Evolutionary conservation across 2,797 vertebrate genomes (phyloP).

Genomic region (Semotilus atromaculatus): DNA sequence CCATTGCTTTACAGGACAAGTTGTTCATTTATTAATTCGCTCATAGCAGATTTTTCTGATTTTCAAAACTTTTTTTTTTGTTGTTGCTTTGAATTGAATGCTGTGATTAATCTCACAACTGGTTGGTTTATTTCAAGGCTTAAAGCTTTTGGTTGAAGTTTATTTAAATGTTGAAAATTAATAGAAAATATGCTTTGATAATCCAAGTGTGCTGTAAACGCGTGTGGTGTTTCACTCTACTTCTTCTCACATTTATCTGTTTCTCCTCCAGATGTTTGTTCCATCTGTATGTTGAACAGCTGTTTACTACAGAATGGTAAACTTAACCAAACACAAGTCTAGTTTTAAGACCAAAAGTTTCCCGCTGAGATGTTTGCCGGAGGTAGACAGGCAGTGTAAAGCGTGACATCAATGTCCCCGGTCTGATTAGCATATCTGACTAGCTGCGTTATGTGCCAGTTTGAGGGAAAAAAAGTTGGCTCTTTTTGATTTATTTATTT

Average conservation of each 20-base stretch:
- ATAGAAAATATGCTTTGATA: not conserved
- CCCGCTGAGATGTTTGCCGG: slow-evolving; percentile 5
- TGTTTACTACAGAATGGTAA: slow-evolving; percentile 1
- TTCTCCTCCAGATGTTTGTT: not conserved
- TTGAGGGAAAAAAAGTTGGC: not conserved
- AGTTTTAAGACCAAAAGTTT: not conserved
- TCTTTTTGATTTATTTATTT: not conserved
- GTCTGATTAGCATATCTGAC: slow-evolving; percentile 3
- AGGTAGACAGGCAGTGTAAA: not conserved
- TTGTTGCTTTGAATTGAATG: not conserved
- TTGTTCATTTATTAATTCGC: not conserved
- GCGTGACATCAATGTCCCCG: not conserved
- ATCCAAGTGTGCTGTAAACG: not conserved
- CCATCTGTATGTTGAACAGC: not conserved
- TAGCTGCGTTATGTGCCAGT: not conserved
- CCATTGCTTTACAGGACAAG: not conserved
- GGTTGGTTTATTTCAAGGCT: not conserved
- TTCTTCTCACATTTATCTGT: not conserved
- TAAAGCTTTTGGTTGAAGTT: not conserved
- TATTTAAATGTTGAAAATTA: not conserved
- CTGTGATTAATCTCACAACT: not conserved
- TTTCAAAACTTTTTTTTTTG: not conserved
- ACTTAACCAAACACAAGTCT: slow-evolving; percentile 11
- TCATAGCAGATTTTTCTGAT: not conserved
- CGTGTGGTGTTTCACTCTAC: too few species aligned